Evolutionary conservation across 2,797 vertebrate species (phyloP).

Genomic region (Tauraco hartlaubi): DNA sequence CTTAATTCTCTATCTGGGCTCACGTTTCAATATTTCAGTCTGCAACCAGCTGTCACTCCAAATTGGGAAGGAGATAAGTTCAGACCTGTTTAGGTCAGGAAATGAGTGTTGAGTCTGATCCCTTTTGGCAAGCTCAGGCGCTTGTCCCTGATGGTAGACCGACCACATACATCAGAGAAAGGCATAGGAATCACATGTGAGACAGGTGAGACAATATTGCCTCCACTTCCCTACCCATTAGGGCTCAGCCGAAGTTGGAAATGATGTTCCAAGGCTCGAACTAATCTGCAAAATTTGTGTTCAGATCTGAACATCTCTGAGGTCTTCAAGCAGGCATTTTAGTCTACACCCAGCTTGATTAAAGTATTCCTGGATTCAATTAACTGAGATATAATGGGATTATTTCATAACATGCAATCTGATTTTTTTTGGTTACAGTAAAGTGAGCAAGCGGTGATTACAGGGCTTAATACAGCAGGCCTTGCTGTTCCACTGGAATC

Average conservation of each 20-base stretch:
- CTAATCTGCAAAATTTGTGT: conserved; percentile 4
- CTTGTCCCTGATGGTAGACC: neutral
- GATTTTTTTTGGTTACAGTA: neutral
- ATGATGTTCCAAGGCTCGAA: neutral
- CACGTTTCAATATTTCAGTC: neutral
- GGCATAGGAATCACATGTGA: neutral
- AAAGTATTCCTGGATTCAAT: conserved; percentile 58
- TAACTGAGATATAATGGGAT: conserved; percentile 52
- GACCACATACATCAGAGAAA: neutral
- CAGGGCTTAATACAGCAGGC: neutral
- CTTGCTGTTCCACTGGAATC: neutral
- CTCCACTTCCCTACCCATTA: neutral
- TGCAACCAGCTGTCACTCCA: neutral
- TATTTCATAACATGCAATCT: conserved; percentile 30
- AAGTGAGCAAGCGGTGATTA: neutral
- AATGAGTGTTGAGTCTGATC: neutral
- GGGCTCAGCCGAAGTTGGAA: neutral
- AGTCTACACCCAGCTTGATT: conserved; percentile 39
- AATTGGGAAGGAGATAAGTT: neutral
- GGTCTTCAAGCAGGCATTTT: conserved; percentile 29
- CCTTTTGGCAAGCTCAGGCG: neutral
- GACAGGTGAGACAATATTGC: neutral
- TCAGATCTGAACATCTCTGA: conserved; percentile 20
- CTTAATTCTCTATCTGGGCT: neutral
- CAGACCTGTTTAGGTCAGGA: neutral